A percentile compares a stretch with the other conserved stretches of the same genome.
Conservation (phyloP, 2,888 invertebrate species). For the Eumerus sabulonum region DNA sequence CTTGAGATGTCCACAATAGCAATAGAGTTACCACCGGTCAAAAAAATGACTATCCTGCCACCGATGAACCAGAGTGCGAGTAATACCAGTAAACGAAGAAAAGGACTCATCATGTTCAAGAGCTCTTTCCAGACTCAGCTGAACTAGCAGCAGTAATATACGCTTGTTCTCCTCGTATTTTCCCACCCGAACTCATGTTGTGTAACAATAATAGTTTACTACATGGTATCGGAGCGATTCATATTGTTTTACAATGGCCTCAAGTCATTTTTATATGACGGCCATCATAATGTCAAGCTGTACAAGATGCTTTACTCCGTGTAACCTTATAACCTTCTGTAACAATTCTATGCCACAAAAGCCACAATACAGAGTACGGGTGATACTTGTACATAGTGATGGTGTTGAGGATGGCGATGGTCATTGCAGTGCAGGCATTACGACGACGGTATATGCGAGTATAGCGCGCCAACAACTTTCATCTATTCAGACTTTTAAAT, state of each 20-base stretch:
- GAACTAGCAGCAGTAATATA: too few species aligned
- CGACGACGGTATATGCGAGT: neutral
- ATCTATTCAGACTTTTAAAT: constrained; percentile 69
- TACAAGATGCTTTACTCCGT: constrained; percentile 66
- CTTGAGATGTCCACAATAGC: too few species aligned
- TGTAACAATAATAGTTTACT: constrained; percentile 58
- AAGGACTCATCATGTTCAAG: neutral
- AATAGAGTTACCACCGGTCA: constrained; percentile 15
- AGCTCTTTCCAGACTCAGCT: constrained; percentile 30
- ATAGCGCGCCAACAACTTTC: constrained; percentile 61
- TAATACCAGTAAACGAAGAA: constrained; percentile 21
- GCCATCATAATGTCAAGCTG: constrained; percentile 64
- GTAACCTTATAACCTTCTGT: constrained; percentile 72
- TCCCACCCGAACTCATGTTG: constrained; percentile 1
- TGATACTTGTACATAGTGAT: constrained; percentile 4
- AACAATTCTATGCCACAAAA: constrained; percentile 64
- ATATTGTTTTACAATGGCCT: constrained; percentile 67
- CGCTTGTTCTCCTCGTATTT: constrained; percentile 14
- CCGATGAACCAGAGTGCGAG: neutral
- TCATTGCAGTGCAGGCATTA: neutral
- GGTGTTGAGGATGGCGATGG: constrained; percentile 11
- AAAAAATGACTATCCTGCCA: neutral
- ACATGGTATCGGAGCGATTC: constrained; percentile 51
- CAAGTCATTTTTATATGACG: constrained; percentile 68
- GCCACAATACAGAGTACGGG: constrained; percentile 20